A percentile compares a stretch with the other conserved stretches of the same genome.
Evolutionary conservation across 2,113 vertebrate genomes (phyloP).

Genomic region (Chlamydotis undulata): DNA sequence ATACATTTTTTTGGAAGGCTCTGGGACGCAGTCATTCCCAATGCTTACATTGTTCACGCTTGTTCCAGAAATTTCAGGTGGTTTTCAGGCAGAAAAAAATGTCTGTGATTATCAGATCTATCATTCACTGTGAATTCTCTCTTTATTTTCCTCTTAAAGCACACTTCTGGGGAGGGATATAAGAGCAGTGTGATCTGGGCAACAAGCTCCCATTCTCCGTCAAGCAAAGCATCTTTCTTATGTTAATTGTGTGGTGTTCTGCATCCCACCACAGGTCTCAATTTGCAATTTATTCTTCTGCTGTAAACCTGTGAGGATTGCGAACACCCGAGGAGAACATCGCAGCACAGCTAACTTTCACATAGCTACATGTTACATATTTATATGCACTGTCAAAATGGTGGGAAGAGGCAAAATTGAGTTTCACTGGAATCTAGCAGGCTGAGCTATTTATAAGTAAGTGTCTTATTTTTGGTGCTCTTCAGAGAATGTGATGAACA

Average conservation of each 20-base stretch:
- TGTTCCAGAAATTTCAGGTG: constrained; percentile 13
- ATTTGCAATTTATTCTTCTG: neutral
- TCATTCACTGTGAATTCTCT: constrained; percentile 20
- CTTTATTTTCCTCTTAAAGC: neutral
- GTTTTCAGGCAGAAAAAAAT: neutral
- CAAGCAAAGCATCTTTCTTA: neutral
- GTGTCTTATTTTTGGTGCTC: constrained; percentile 63
- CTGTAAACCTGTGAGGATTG: neutral
- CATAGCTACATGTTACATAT: constrained; percentile 29
- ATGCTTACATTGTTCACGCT: neutral
- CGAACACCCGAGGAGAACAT: constrained; percentile 12
- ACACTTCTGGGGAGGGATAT: neutral
- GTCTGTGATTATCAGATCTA: neutral
- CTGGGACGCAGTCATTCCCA: neutral
- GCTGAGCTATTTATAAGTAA: constrained; percentile 66
- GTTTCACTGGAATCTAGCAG: constrained; percentile 41
- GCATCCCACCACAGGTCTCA: neutral
- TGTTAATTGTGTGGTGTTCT: neutral
- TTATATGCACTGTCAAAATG: constrained; percentile 60
- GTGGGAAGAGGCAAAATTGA: constrained; percentile 35
- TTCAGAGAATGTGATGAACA: constrained; percentile 59
- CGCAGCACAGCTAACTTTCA: neutral
- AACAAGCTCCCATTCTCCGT: neutral
- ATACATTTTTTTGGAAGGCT: neutral
- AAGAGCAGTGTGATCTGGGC: neutral